Conservation (phyloP, 2,797 vertebrate species). For the Danio aesculapii region DNA sequence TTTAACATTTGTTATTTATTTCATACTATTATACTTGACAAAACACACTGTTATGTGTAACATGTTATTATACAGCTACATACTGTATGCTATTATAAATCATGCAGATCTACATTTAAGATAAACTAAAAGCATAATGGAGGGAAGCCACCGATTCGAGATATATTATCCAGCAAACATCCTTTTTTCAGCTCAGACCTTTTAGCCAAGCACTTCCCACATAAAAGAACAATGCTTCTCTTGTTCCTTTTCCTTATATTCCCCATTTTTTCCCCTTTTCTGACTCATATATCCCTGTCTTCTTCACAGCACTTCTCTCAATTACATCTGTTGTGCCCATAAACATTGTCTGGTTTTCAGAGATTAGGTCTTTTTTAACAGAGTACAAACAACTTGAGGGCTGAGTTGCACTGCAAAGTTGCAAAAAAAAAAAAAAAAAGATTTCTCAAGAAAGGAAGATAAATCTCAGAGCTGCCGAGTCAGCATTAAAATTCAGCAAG, state of each 20-base stretch:
- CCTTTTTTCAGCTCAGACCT: not conserved
- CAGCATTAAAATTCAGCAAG: constrained; percentile 14
- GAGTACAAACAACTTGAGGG: constrained; percentile 35
- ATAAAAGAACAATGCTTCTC: constrained; percentile 22
- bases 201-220: not conserved
- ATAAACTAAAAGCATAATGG: not conserved
- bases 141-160: not conserved
- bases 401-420: constrained; percentile 33
- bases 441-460: constrained; percentile 9
- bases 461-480: not conserved
- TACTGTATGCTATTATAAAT: not conserved
- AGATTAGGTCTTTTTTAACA: constrained; percentile 49
- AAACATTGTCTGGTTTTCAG: constrained; percentile 41
- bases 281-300: constrained; percentile 2
- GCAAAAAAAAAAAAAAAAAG: constrained; percentile 1
- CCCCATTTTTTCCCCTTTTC: constrained; percentile 39
- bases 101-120: not conserved
- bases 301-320: constrained; percentile 7
- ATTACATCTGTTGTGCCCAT: not conserved
- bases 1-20: too few species aligned
- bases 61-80: not conserved
- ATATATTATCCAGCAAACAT: not conserved
- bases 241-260: constrained; percentile 23
- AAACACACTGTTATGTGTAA: not conserved
- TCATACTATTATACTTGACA: too few species aligned